Conservation (phyloP, 2,888 invertebrate species). For the Deladenus siricidicola region DNA sequence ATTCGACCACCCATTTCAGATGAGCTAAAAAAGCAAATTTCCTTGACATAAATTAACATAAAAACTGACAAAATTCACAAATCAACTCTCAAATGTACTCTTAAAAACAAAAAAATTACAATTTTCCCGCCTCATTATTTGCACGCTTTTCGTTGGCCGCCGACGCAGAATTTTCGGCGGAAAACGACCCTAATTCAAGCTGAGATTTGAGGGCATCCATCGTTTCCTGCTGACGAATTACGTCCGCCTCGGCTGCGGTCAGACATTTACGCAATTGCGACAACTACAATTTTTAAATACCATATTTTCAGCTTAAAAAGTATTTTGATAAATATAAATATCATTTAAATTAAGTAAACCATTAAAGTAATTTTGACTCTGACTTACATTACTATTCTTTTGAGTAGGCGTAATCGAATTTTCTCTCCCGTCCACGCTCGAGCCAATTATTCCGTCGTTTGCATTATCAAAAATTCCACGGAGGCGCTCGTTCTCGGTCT, state of each 20-base stretch:
- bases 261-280: slow-evolving; percentile 35
- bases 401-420: background rate
- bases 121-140: slow-evolving; percentile 1
- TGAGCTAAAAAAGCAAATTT: slow-evolving; percentile 33
- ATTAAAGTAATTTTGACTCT: too few species aligned
- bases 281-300: slow-evolving; percentile 20
- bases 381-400: background rate
- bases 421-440: background rate
- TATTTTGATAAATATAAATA: too few species aligned
- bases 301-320: background rate
- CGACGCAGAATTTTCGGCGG: background rate
- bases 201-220: slow-evolving; percentile 29
- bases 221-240: slow-evolving; percentile 38
- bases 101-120: slow-evolving; percentile 10
- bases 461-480: slow-evolving; percentile 8
- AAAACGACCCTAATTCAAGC: slow-evolving; percentile 5
- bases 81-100: too few species aligned
- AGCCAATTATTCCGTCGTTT: background rate
- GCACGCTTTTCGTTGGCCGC: background rate
- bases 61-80: background rate
- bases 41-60: background rate
- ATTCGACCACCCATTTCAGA: slow-evolving; percentile 30
- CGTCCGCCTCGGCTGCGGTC: slow-evolving; percentile 41
- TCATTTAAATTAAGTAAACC: too few species aligned
- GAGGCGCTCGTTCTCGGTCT: slow-evolving; percentile 38